These are phyloP conservation scores for Urophycis tenuis DNA, from an alignment of 2,797 vertebrate genomes.

Conservation along the genomic window DNA sequence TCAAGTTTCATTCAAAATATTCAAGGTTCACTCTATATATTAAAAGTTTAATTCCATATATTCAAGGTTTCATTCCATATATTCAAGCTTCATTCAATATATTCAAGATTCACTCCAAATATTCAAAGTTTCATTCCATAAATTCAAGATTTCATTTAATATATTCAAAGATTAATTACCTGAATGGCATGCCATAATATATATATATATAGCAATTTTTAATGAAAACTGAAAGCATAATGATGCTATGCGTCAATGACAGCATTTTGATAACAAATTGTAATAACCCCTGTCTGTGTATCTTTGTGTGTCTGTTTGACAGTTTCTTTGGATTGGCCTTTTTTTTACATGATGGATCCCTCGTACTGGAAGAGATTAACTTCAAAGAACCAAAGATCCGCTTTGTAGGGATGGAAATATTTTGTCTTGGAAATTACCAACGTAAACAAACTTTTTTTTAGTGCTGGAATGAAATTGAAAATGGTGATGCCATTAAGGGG, in stretches of 20 bases:
- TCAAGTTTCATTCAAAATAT: too few relatives aligned
- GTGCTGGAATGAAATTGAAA: neutral
- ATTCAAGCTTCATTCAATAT: too few relatives aligned
- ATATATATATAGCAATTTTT: too few relatives aligned
- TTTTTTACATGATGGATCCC: neutral
- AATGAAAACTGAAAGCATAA: neutral
- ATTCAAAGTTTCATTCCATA: too few relatives aligned
- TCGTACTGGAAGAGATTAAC: neutral
- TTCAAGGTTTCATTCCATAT: too few relatives aligned
- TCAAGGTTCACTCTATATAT: too few relatives aligned
- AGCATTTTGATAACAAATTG: neutral
- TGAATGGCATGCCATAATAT: too few relatives aligned
- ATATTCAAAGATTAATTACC: too few relatives aligned
- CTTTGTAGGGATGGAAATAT: neutral
- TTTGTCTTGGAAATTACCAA: neutral
- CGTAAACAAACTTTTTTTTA: neutral
- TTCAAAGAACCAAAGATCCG: neutral
- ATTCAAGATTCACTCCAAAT: too few relatives aligned
- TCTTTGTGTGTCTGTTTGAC: neutral
- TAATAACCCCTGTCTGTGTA: constrained; percentile 1
- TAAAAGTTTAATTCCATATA: too few relatives aligned
- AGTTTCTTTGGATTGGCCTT: neutral
- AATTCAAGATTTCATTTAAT: too few relatives aligned
- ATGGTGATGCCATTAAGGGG: neutral
- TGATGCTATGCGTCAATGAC: too few relatives aligned